Base-by-base conservation (phyloP, 2,888 invertebrate genomes). In the Barypeithes pellucidus region DNA sequence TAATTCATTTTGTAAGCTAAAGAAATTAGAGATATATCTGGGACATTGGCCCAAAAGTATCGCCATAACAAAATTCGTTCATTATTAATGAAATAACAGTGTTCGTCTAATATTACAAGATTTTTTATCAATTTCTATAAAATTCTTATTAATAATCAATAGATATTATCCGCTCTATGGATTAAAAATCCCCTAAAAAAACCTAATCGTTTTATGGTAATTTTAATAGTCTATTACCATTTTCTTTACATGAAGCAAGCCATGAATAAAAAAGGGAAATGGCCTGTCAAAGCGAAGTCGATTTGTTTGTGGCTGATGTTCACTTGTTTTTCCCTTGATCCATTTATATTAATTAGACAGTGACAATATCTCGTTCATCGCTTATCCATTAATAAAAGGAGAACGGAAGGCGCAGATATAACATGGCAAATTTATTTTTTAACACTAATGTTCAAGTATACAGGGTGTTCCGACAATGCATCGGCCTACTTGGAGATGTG, bases 281-380 rank as follows among this genome's bases (percentile, higher is more conserved):
- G 70, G 74, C 74, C 70, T 74, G 74, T 74, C 74, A 74, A 74
- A 74, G 62, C 67, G 16, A 47, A 70, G 62, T 74, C 70, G 70
- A 74, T 74, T 74, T 74, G 74, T 74, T 65, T 70, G 70, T 43
- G 69, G 69, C 69, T 52, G 69, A 52, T 61, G 61, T 14, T 29
- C 61, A 39, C 60, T 62, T 62, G 67, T 67, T 74, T 74, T 66
- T 57, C 62, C 43, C 57, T 63, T 41, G 24, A 67, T 33, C 66
- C 67, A 76, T 76, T 76, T 76, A 75, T 76, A 72, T 75, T 76
- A 76, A 76, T 75, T 75, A 75, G 43, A 54, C 60, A 70, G 66
- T 66, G 74, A 73, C 76, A 75, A 66, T 72, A 69, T 76, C 69
- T 47, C 36, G 16, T 43, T 47, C 65, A 54, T 50, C 65, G 45